Percentiles rank a stretch among this genome's conserved stretches.
These are phyloP conservation scores for Piaya cayana DNA, from an alignment of 2,113 vertebrate genomes.

Conservation along the genomic window DNA sequence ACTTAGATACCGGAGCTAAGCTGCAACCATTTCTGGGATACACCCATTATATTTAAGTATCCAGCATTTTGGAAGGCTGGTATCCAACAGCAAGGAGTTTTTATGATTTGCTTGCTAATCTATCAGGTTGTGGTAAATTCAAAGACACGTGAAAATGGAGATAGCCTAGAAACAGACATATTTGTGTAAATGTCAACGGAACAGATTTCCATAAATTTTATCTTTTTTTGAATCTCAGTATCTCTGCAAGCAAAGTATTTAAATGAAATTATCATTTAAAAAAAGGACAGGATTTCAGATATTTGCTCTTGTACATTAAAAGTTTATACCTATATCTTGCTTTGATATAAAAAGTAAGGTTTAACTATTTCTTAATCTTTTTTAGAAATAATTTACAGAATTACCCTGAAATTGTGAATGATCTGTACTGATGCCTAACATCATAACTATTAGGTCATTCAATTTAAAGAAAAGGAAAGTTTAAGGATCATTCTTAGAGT, in stretches of 20 bases:
- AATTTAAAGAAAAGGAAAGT: background rate
- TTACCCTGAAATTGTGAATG: background rate
- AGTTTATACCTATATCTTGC: background rate
- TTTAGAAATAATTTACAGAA: background rate
- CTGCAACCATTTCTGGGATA: background rate
- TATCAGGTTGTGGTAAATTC: background rate
- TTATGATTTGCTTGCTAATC: constrained; percentile 17
- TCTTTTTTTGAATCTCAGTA: background rate
- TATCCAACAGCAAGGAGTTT: background rate
- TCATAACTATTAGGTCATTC: background rate
- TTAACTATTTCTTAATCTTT: background rate
- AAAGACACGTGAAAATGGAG: constrained; percentile 1
- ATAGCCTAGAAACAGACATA: background rate
- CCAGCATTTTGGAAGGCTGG: background rate
- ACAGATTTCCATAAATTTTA: background rate
- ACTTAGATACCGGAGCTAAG: background rate
- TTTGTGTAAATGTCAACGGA: background rate
- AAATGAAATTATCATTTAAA: background rate
- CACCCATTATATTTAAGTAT: background rate
- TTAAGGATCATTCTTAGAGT: background rate
- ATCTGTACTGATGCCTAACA: background rate
- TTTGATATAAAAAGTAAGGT: background rate
- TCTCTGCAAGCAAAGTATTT: background rate
- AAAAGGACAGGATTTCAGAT: background rate
- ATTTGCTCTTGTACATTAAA: background rate